Evolutionary conservation across 2,113 vertebrate genomes (phyloP).

Genomic region (Phaethornis superciliosus): DNA sequence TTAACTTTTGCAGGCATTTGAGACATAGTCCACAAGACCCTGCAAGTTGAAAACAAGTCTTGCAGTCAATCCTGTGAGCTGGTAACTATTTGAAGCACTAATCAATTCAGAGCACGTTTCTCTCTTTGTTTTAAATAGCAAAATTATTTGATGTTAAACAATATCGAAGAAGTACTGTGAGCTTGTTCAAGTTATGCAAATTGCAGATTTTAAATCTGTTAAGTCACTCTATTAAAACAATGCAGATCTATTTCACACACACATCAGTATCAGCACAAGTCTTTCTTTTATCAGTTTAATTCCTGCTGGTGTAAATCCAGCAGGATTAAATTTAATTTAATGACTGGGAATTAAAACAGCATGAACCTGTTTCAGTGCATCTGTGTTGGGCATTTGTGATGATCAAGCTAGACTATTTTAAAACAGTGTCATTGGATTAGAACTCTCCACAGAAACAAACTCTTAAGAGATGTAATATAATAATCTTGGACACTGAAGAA

Average conservation of each 20-base stretch:
- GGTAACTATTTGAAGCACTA: background rate
- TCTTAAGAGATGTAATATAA: background rate
- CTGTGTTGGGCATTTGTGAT: background rate
- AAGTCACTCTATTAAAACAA: background rate
- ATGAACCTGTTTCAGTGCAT: constrained; percentile 7
- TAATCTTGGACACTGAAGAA: background rate
- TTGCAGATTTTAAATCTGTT: background rate
- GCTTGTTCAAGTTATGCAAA: background rate
- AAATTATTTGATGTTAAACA: background rate
- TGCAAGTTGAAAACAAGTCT: background rate
- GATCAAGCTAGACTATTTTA: background rate
- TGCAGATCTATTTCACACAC: background rate
- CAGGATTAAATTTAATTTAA: constrained; percentile 15
- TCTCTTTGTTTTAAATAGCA: background rate
- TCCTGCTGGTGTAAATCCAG: constrained; percentile 5
- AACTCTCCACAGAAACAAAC: background rate
- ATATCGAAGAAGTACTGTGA: background rate
- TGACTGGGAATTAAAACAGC: constrained; percentile 46
- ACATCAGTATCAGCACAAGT: background rate
- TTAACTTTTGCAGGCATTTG: background rate
- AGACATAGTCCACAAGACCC: background rate
- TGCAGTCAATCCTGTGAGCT: background rate
- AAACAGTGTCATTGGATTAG: background rate
- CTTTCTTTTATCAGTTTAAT: constrained; percentile 7
- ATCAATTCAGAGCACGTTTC: background rate